A percentile compares a stretch with the other conserved stretches of the same genome.
Conservation (phyloP, 2,797 vertebrate species). For the Sebastes hubbsi region DNA sequence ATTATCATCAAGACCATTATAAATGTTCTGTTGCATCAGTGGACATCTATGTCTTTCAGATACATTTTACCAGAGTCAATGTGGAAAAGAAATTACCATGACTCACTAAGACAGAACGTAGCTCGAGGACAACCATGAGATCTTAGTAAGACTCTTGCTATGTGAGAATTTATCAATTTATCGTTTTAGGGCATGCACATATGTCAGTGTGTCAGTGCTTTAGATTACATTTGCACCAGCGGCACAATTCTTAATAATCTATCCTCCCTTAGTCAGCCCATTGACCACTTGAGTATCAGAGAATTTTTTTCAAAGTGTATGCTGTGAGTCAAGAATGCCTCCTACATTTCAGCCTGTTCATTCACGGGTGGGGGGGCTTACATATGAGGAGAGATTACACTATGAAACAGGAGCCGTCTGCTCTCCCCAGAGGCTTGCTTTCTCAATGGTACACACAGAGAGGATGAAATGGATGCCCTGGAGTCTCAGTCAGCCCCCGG, state of each 20-base stretch:
- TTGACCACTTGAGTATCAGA: slow-evolving; percentile 44
- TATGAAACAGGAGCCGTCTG: slow-evolving; percentile 58
- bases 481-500: slow-evolving; percentile 36
- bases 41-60: neutral
- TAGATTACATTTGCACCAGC: slow-evolving; percentile 26
- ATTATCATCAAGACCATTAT: slow-evolving; percentile 7
- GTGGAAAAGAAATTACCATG: neutral
- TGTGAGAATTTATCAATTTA: slow-evolving; percentile 13
- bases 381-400: slow-evolving; percentile 65
- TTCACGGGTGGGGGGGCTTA: neutral
- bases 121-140: neutral
- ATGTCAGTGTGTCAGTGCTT: slow-evolving; percentile 9
- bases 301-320: slow-evolving; percentile 47
- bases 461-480: slow-evolving; percentile 65
- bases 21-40: neutral
- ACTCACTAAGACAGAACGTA: neutral
- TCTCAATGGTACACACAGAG: slow-evolving; percentile 53
- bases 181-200: slow-evolving; percentile 34
- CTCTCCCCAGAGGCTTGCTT: slow-evolving; percentile 53
- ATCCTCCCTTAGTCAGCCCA: slow-evolving; percentile 32
- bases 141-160: neutral
- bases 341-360: slow-evolving; percentile 59
- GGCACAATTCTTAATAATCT: slow-evolving; percentile 13
- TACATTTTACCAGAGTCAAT: neutral
- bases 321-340: slow-evolving; percentile 53